phyloP scores from a whole-genome alignment of 1,140 invertebrate species.

The Chrysomallon squamiferum region DNA sequence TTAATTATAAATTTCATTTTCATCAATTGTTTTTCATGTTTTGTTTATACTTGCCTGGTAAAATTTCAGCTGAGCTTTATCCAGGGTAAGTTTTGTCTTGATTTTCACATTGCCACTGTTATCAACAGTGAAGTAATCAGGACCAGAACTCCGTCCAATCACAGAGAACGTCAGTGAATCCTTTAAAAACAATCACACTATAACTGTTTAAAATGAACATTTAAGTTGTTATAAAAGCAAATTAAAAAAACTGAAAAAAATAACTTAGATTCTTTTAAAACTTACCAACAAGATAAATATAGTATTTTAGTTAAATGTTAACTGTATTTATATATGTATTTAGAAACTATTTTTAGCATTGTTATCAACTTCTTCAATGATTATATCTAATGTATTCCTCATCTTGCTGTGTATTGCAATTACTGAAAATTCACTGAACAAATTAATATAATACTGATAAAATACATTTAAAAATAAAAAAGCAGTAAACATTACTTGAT shows the following conservation, averaged over 20 bases:
- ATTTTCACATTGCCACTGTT: conserved; percentile 15
- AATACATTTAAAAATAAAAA: too few relatives aligned
- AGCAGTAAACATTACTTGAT: too few relatives aligned
- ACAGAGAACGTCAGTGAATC: conserved; percentile 16
- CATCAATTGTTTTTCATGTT: too few relatives aligned
- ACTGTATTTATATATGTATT: neutral
- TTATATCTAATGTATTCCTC: too few relatives aligned
- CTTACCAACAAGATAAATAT: neutral
- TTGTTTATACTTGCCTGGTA: conserved; percentile 28
- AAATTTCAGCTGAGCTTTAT: conserved; percentile 10
- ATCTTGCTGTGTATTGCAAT: too few relatives aligned
- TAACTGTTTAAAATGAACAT: neutral
- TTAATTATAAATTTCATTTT: too few relatives aligned
- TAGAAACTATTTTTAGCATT: too few relatives aligned
- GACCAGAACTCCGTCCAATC: conserved; percentile 16
- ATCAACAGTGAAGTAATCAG: conserved; percentile 25
- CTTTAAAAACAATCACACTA: conserved; percentile 10
- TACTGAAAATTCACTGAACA: too few relatives aligned
- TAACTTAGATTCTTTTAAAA: neutral
- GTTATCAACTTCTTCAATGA: too few relatives aligned
- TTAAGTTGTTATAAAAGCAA: neutral
- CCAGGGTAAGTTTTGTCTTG: conserved; percentile 10
- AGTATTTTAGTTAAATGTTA: neutral
- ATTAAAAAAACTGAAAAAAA: neutral
- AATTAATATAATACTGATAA: too few relatives aligned